phyloP scores from a whole-genome alignment of 2,797 vertebrate genomes.

The Peromyscus aztecus region DNA sequence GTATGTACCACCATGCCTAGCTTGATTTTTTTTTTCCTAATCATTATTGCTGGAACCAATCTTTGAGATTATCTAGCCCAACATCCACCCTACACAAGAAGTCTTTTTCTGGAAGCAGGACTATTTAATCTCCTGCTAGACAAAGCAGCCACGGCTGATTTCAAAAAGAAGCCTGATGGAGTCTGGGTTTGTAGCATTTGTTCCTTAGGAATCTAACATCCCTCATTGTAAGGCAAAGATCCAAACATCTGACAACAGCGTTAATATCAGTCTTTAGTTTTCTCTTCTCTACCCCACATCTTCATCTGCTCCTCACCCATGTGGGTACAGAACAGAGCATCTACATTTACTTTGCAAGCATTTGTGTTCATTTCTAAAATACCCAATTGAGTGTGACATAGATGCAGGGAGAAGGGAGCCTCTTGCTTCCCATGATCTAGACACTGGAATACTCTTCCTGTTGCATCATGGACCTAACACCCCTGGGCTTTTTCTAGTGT shows the following conservation, averaged over 20 bases:
- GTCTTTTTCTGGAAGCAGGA: background rate
- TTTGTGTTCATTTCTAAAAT: conserved; percentile 29
- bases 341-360: background rate
- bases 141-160: background rate
- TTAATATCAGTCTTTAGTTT: background rate
- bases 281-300: conserved; percentile 5
- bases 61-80: background rate
- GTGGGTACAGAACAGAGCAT: background rate
- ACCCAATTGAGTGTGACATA: background rate
- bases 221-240: background rate
- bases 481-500: background rate
- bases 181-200: background rate
- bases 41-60: background rate
- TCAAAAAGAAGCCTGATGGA: background rate
- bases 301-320: background rate
- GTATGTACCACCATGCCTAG: background rate
- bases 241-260: background rate
- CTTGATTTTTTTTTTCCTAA: background rate
- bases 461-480: background rate
- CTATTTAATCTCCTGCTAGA: background rate
- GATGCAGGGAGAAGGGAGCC: background rate
- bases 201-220: background rate
- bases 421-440: background rate
- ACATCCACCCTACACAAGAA: background rate
- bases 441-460: background rate